phyloP scores from a whole-genome alignment of 1,140 invertebrate genomes.

The Mactra quadrangularis region DNA sequence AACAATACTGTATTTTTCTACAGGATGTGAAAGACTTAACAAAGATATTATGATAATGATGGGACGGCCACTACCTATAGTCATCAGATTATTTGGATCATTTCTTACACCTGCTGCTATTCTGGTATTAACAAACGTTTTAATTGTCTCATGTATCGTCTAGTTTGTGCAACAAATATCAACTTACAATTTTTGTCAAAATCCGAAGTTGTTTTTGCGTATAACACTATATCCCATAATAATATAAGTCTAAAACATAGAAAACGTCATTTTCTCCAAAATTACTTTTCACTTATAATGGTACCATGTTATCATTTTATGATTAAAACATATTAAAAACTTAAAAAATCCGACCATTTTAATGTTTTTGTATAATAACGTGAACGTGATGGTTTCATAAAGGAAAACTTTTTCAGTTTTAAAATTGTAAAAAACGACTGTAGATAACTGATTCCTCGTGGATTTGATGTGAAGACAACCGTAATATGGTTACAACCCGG shows the following conservation, averaged over 20 bases:
- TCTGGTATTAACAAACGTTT: conserved; percentile 45
- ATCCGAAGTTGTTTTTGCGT: neutral
- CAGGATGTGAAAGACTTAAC: conserved; percentile 28
- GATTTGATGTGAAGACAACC: no score
- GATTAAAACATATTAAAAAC: no score
- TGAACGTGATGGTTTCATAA: no score
- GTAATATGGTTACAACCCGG: no score
- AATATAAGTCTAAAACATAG: neutral
- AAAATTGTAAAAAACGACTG: no score
- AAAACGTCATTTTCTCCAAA: neutral
- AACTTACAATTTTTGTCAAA: neutral
- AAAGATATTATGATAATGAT: conserved; percentile 38
- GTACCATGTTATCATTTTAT: no score
- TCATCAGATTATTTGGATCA: conserved; percentile 13
- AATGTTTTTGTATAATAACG: no score
- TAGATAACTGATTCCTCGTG: no score
- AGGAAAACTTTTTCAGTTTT: no score
- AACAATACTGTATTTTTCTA: neutral
- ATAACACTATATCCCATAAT: neutral
- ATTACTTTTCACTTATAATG: no score
- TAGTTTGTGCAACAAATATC: neutral
- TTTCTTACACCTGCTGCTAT: conserved; percentile 7
- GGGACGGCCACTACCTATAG: conserved; percentile 13
- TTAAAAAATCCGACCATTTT: no score
- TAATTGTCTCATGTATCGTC: neutral